Conservation (phyloP, 1,140 invertebrate species). For the Trichonephila clavipes region DNA sequence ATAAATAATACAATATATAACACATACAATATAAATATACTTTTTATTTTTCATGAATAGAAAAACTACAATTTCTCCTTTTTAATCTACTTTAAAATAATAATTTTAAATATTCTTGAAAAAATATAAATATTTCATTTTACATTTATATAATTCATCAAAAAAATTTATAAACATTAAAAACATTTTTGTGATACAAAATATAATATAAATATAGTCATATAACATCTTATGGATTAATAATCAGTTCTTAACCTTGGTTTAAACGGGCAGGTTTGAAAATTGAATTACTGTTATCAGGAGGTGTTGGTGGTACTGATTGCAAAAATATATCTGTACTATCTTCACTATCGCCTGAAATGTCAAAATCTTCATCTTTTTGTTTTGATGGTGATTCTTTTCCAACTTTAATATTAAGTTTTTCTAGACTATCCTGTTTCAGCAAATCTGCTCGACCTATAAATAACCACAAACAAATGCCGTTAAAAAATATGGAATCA, state of each 20-base stretch:
- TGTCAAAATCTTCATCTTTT: background rate
- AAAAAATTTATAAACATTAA: no score
- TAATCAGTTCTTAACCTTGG: background rate
- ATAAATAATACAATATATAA: no score
- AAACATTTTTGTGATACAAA: no score
- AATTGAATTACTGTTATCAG: conserved; percentile 34
- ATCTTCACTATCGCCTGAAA: conserved; percentile 35
- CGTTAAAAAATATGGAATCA: no score
- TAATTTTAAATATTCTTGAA: no score
- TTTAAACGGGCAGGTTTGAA: background rate
- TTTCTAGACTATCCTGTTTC: background rate
- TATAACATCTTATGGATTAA: background rate
- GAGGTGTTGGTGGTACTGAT: conserved; percentile 56
- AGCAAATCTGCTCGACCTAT: conserved; percentile 38
- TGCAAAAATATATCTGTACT: conserved; percentile 50
- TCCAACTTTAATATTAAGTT: background rate
- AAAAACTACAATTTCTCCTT: no score
- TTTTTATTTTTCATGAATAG: no score
- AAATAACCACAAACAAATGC: background rate
- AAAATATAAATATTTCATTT: no score
- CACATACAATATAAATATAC: no score
- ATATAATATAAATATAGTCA: no score
- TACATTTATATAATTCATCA: no score
- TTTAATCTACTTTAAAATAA: no score
- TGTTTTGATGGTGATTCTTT: background rate